These are phyloP conservation scores for Drosophila prolongata DNA, from an alignment of 2,888 invertebrate genomes.

Conservation along the genomic window DNA sequence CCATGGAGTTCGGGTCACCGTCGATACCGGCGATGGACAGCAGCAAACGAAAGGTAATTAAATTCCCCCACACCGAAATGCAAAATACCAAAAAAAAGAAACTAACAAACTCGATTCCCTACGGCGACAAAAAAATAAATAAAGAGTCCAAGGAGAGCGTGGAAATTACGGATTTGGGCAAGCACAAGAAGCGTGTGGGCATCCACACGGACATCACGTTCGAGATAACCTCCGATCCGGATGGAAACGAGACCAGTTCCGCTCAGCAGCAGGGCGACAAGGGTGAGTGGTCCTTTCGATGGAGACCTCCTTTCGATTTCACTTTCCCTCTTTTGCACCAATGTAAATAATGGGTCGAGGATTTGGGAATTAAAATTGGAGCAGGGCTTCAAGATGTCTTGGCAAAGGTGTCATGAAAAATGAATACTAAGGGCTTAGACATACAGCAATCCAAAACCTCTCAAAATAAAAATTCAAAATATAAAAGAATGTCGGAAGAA, in stretches of 20 bases:
- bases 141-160: slow-evolving; percentile 84
- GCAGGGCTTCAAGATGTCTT: too few species aligned
- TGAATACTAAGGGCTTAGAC: neutral
- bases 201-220: slow-evolving; percentile 85
- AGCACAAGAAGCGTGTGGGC: slow-evolving; percentile 83
- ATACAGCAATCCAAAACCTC: too few species aligned
- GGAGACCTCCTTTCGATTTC: slow-evolving; percentile 8
- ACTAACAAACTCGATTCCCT: slow-evolving; percentile 36
- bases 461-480: too few species aligned
- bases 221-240: slow-evolving; percentile 82
- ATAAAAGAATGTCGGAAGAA: too few species aligned
- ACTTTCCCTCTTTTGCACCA: neutral
- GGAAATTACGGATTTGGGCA: slow-evolving; percentile 83
- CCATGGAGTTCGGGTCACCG: slow-evolving; percentile 84
- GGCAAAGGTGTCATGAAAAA: neutral
- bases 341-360: neutral
- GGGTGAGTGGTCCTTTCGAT: slow-evolving; percentile 58
- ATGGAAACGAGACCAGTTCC: slow-evolving; percentile 81
- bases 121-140: slow-evolving; percentile 24
- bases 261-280: slow-evolving; percentile 81
- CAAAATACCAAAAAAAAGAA: slow-evolving; percentile 16
- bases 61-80: slow-evolving; percentile 45
- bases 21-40: slow-evolving; percentile 83
- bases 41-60: slow-evolving; percentile 82
- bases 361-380: neutral